Base-by-base conservation (phyloP, 2,113 vertebrate species). In the Chitala chitala region DNA sequence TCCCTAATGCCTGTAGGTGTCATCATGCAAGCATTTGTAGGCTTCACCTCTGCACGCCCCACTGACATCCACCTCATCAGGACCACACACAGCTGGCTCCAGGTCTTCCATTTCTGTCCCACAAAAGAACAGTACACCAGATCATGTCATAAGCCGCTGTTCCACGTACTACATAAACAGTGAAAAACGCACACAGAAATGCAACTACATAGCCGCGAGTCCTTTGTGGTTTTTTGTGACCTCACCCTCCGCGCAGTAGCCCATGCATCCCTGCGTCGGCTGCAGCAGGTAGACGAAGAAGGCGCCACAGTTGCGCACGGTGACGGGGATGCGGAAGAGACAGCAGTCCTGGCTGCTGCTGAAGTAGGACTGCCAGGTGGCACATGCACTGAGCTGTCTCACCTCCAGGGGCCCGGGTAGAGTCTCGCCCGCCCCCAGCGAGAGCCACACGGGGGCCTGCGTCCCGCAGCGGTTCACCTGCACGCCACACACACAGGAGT, bases 381-480 rank as follows among this genome's bases (percentile, higher is more conserved):
- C 94, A 69, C 94, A 98, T 51, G 93, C 94, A 4, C 86, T 94
- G 78, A 98, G 79, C 74, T 91, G 91, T 66, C 85, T 88, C 66
- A 93, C 80, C 82, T 95, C 92, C 61, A 93, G 86, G 0, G 88
- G 89, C 0, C 10, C 74, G 5, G 94, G 94, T 76, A 96, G 80
- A 22, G 90, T 88, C 80, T 98, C 93, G 0, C 89, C 90, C 0
- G 90, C 90, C 3, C 76, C 79, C 79, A 96, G 84, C 46, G 91
- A 95, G 46, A 98, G 82, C 94, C 95, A 96, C 12, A 97, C 86
- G 0, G 94, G 95, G 15, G 91, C 94, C 83, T 96, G 94, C 8
- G 95, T 97, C 61, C 93, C 94, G 78, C 94, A 96, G 77, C 81
- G 93, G 84, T 97, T 94, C 81, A 95, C 87, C 94, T 98, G 86